Evolutionary conservation across 2,888 invertebrate genomes (phyloP), one percentile per base, ranked within the genome.

Genomic region (Nudaria mundana): DNA sequence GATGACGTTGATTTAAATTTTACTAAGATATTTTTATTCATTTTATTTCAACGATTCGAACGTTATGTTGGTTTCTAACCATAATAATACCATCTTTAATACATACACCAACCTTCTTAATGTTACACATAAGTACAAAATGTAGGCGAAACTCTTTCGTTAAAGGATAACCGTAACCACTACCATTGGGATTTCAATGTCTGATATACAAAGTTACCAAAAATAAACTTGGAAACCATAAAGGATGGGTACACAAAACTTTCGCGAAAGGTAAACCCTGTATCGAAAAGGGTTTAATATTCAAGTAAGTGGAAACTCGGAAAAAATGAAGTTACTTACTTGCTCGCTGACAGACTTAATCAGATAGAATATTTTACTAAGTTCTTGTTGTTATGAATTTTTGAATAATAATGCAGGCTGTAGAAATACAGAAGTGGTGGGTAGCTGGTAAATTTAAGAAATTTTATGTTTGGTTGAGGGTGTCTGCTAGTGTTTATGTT

Each of bases 211-310:
- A 48, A 48, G 40, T 45, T 44, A 31, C 46, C 46, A 48, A 53
- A 56, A 56, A 56, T 56, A 56, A 53, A 60, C 45, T 53, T 44
- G 25, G 38, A 25, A 53, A 40, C 53, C 44, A 45, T 40, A 46
- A 44, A 47, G 47, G 46, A 43, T 41, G 37, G 41, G 41, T 40
- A 24, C 18, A 48, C 37, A 40, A 40, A 56, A 56, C 37, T 59
- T 59, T 37, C 14, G 1, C 43, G 36, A 43, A 40, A 53, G 36
- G 40, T 40, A 47, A 41, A 40, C 37, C 30, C 29, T 45, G 39
- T 39, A 47, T 34, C 28, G 11, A 33, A 37, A 40, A 33, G 38
- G 35, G 46, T 43, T 41, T 29, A 3, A 5, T 34, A 31, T 25
- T 23, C 3, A 34, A 26, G 28, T 15, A 29, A 32, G 5, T 11